phyloP scores from a whole-genome alignment of 2,797 vertebrate genomes.

The Acanthurus lineatus region DNA sequence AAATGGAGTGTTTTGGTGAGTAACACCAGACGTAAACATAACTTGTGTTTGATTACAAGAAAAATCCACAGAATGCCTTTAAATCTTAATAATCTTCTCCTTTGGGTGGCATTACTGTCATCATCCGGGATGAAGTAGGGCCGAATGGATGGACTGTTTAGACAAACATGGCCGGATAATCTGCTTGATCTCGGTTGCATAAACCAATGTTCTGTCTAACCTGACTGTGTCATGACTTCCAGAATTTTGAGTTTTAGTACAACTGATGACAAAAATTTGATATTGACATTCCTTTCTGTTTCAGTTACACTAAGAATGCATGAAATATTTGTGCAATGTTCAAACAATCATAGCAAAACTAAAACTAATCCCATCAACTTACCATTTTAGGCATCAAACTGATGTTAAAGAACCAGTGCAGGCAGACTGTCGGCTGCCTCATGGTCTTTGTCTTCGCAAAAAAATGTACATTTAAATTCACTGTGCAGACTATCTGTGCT shows the following conservation, averaged over 20 bases:
- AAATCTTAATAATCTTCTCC: neutral
- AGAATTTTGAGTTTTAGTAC: constrained; percentile 1
- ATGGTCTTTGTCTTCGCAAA: no score
- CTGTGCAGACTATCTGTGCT: no score
- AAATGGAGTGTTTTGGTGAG: neutral
- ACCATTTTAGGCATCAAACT: neutral
- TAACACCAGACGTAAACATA: constrained; percentile 2
- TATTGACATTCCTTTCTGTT: no score
- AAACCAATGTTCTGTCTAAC: neutral
- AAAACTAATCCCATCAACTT: no score
- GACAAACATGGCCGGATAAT: neutral
- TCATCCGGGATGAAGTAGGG: neutral
- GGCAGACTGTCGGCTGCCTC: no score
- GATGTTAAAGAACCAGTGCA: no score
- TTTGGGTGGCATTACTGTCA: neutral
- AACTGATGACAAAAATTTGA: neutral
- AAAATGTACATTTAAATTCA: no score
- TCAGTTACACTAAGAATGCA: neutral
- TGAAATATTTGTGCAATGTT: neutral
- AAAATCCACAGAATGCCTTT: neutral
- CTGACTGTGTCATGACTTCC: neutral
- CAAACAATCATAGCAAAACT: neutral
- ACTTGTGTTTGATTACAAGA: constrained; percentile 17
- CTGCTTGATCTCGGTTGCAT: neutral
- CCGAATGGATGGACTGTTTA: no score